A percentile compares a stretch with the other conserved stretches of the same genome.
These are phyloP conservation scores for Megastigmus dorsalis DNA, from an alignment of 2,888 invertebrate genomes.

Conservation along the genomic window DNA sequence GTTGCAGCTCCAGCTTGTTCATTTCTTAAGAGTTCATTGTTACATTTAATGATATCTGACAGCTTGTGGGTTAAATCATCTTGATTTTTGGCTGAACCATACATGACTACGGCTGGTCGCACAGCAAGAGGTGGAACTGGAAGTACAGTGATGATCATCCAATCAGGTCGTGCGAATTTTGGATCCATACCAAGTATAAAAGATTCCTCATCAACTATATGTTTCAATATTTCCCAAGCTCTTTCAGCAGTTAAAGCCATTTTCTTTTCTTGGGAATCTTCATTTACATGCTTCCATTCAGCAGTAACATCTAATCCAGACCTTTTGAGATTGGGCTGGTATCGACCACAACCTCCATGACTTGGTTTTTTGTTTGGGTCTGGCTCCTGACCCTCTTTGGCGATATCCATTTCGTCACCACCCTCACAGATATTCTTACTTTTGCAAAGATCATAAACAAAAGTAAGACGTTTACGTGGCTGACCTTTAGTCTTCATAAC, in stretches of 20 bases:
- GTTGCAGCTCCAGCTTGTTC: conserved; percentile 98
- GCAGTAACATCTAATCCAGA: conserved; percentile 94
- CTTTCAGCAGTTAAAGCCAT: conserved; percentile 94
- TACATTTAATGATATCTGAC: conserved; percentile 98
- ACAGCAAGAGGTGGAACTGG: conserved; percentile 98
- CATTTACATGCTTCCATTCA: conserved; percentile 99
- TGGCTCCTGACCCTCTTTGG: conserved; percentile 83
- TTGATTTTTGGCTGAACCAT: conserved; percentile 98
- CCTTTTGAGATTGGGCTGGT: conserved; percentile 94
- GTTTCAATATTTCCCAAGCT: conserved; percentile 97
- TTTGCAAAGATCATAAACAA: conserved; percentile 98
- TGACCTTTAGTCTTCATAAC: conserved; percentile 97
- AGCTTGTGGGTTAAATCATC: conserved; percentile 99
- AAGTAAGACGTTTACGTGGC: conserved; percentile 93
- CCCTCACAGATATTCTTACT: conserved; percentile 99
- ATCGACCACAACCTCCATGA: conserved; percentile 98
- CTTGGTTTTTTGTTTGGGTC: conserved; percentile 79
- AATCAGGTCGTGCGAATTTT: conserved; percentile 97
- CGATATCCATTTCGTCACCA: conserved; percentile 97
- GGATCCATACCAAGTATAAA: conserved; percentile 97
- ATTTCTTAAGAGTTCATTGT: conserved; percentile 95
- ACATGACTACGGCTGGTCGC: conserved; percentile 98
- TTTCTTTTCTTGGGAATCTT: conserved; percentile 98
- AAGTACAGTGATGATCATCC: conserved; percentile 98
- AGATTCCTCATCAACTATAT: conserved; percentile 97